Evolutionary conservation across 1,140 invertebrate species (phyloP).

Genomic region (Wiebesia pumilae): DNA sequence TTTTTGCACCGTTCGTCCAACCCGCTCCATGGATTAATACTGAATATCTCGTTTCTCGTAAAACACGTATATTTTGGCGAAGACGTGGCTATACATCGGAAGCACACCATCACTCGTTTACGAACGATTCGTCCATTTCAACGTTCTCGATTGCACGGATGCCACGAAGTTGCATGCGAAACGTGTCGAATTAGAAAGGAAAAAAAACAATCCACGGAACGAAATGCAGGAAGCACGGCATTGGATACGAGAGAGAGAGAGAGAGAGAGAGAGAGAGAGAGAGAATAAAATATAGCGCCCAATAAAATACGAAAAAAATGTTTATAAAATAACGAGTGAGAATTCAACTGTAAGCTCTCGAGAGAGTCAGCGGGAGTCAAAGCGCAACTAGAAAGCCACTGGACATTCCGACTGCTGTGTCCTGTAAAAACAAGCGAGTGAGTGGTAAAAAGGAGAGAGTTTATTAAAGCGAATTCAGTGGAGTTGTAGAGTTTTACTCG

Average conservation of each 20-base stretch:
- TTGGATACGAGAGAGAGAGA: not conserved
- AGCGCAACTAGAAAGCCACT: constrained; percentile 11
- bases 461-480: constrained; percentile 28
- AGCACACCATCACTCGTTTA: not conserved
- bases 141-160: not conserved
- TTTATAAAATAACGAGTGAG: constrained; percentile 26
- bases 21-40: not conserved
- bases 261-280: too few relatives aligned
- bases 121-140: not conserved
- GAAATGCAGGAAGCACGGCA: not conserved
- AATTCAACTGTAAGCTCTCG: not conserved
- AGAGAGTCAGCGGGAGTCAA: not conserved
- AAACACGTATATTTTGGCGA: constrained; percentile 8
- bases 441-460: constrained; percentile 4
- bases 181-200: not conserved
- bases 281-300: not conserved
- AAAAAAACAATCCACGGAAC: not conserved
- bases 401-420: constrained; percentile 10
- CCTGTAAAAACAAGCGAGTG: constrained; percentile 23
- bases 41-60: constrained; percentile 4
- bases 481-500: not conserved
- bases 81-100: not conserved
- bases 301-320: constrained; percentile 12
- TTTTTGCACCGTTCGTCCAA: too few relatives aligned
- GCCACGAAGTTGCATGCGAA: not conserved